Percentiles rank a stretch among this genome's conserved stretches.
Evolutionary conservation across 1,140 invertebrate species (phyloP).

Genomic region (Streblospio benedicti): DNA sequence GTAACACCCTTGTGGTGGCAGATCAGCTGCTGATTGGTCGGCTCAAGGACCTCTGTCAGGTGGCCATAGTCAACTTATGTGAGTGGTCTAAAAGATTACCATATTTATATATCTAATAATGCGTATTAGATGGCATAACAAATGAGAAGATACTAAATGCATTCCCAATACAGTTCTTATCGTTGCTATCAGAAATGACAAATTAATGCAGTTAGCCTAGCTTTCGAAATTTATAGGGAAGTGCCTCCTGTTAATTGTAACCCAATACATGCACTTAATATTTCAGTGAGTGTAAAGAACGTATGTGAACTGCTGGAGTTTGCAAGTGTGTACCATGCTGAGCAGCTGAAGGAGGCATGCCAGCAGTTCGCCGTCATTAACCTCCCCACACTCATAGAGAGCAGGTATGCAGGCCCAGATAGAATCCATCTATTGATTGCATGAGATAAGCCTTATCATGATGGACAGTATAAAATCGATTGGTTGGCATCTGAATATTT

Average conservation of each 20-base stretch:
- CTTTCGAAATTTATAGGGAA: neutral
- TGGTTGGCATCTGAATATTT: neutral
- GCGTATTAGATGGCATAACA: too few relatives aligned
- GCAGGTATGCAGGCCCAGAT: slow-evolving; percentile 36
- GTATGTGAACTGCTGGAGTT: slow-evolving; percentile 60
- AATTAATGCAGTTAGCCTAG: neutral
- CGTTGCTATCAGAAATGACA: neutral
- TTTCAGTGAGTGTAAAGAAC: slow-evolving; percentile 59
- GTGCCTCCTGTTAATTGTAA: neutral
- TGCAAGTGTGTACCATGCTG: slow-evolving; percentile 54
- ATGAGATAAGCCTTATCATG: neutral
- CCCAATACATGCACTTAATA: neutral
- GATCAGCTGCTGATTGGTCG: slow-evolving; percentile 60
- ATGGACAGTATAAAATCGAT: neutral
- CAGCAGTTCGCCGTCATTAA: slow-evolving; percentile 65
- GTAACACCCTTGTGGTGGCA: slow-evolving; percentile 59
- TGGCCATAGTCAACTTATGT: slow-evolving; percentile 52
- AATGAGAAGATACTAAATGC: too few relatives aligned
- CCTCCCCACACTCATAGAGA: slow-evolving; percentile 59
- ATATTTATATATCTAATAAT: too few relatives aligned
- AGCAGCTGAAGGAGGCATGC: slow-evolving; percentile 57
- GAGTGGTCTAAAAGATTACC: too few relatives aligned
- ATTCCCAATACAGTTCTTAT: too few relatives aligned
- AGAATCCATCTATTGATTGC: neutral
- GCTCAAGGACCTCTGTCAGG: slow-evolving; percentile 60